Percentiles rank a stretch among this genome's conserved stretches.
These are phyloP conservation scores for Chydorus sphaericus DNA, from an alignment of 2,888 invertebrate species.

Conservation along the genomic window DNA sequence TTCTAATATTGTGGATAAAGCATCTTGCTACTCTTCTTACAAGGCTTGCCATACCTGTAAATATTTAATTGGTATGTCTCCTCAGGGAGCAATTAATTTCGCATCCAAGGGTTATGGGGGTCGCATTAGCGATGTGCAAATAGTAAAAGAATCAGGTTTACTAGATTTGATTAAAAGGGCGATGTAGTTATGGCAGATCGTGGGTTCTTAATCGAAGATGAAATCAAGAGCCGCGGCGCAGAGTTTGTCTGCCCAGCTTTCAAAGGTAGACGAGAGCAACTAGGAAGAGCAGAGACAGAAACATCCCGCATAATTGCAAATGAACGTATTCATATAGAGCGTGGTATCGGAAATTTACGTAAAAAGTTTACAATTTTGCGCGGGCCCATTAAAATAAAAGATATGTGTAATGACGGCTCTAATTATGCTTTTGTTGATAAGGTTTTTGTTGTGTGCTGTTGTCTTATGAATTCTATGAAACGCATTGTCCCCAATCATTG, in stretches of 20 bases:
- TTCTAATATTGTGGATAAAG: neutral
- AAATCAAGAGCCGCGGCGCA: neutral
- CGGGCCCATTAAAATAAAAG: neutral
- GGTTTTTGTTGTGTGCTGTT: no score
- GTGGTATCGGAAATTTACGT: neutral
- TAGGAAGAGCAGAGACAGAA: neutral
- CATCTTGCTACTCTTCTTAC: neutral
- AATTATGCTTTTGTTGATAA: conserved; percentile 2
- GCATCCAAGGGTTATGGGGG: neutral
- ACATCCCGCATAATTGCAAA: neutral
- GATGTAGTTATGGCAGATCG: neutral
- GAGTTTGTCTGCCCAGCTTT: neutral
- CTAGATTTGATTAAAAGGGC: neutral
- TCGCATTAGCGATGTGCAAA: neutral
- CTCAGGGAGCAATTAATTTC: neutral
- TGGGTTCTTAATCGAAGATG: neutral
- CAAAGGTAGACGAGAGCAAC: neutral
- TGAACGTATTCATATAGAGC: neutral
- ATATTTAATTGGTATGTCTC: neutral
- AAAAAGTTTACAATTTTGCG: neutral
- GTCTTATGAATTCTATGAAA: no score
- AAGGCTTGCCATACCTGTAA: neutral
- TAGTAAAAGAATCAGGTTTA: neutral
- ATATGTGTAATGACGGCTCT: neutral
- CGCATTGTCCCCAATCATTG: no score